Base-by-base conservation (phyloP, 2,888 invertebrate genomes). In the Cartodere bifasciata region DNA sequence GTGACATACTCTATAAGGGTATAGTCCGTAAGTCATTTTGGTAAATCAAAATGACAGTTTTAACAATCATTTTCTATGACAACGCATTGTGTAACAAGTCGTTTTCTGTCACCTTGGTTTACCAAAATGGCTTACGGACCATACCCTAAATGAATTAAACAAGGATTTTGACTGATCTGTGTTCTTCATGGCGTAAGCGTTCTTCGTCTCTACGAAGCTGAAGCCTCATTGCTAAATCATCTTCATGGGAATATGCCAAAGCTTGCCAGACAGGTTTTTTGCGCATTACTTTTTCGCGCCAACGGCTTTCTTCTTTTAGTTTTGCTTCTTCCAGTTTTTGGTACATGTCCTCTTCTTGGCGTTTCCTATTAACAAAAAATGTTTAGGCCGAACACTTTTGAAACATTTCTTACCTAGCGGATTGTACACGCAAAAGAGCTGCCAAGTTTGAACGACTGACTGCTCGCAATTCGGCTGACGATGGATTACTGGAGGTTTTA, bases 261-360 rank as follows among this genome's bases (percentile, higher is more conserved):
- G 73, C 63, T 52, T 72, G 70, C 79, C 79, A 80, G n/a, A 75
- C 75, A 2, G 79, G 78, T 46, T 72, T 73, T 13, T 63, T 62
- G 11, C 77, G 62, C 26, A 75, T 60, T 23, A 74, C 48, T 23
- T 71, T 67, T 45, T 76, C 73, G 15, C 71, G 60, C 46, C 72
- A 62, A 34, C 68, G 64, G 28, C 68, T 58, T 46, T 73, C 73
- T 31, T 69, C 64, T 41, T 67, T 63, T 9, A 70, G 55, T 13
- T 70, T 66, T 28, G 68, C 69, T 38, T 77, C 76, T 11, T 70
- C 71, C 30, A 73, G 48, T 40, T 63, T 62, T 26, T 62, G 62
- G 5, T 67, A 64, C 36, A 76, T 67, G 39, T 79, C 77, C 40
- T 67, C 55, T 50, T 77, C 76, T 42, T 77, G 64, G 40, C 68